Percentiles rank a stretch among this genome's conserved stretches.
phyloP scores from a whole-genome alignment of 2,113 vertebrate species.

The Scartelaos histophorus region DNA sequence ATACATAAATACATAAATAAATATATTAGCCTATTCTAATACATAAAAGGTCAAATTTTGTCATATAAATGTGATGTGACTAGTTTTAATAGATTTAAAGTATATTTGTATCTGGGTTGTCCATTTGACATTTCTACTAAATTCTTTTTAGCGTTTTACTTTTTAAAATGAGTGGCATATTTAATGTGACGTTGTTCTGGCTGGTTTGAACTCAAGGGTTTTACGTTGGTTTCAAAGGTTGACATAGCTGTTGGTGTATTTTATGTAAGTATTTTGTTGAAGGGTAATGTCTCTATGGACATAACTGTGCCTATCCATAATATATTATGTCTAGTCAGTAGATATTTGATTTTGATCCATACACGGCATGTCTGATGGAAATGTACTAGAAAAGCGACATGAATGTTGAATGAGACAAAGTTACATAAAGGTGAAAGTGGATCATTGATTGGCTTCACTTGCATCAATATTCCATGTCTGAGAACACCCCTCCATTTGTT shows the following conservation, averaged over 20 bases:
- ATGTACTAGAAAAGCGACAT: not conserved
- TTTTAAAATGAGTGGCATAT: no score
- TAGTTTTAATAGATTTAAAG: no score
- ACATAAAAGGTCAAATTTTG: no score
- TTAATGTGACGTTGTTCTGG: no score
- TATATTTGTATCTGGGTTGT: no score
- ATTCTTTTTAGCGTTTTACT: no score
- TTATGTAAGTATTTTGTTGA: not conserved
- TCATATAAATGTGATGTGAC: no score
- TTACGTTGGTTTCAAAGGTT: not conserved
- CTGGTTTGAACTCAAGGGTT: not conserved
- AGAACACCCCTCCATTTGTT: not conserved
- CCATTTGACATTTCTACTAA: no score
- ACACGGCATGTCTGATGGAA: not conserved
- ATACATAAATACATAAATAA: no score
- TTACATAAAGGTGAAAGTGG: constrained; percentile 4
- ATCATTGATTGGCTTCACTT: constrained; percentile 1
- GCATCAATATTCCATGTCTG: constrained; percentile 4
- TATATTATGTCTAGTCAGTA: not conserved
- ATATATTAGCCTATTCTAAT: no score
- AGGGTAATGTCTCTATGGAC: no score
- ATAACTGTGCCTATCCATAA: not conserved
- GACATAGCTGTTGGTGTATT: not conserved
- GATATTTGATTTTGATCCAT: not conserved
- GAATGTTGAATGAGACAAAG: not conserved